Conservation (phyloP, 2,888 invertebrate species). For the Mantis religiosa region DNA sequence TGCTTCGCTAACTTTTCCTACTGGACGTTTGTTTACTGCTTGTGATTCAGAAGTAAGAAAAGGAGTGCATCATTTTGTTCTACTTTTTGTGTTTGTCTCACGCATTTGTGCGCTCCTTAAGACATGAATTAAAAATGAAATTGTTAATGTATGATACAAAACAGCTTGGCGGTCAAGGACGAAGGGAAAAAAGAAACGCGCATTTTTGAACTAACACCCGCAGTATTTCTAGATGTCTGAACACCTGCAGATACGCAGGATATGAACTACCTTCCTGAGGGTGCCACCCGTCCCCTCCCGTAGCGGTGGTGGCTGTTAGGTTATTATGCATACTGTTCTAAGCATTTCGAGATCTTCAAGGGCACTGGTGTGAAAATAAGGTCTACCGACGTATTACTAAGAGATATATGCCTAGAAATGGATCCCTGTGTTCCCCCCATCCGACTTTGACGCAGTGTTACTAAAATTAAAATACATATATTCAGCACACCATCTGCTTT, state of each 20-base stretch:
- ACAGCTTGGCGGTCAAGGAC: too few relatives aligned
- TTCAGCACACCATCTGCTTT: background rate
- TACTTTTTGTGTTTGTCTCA: too few relatives aligned
- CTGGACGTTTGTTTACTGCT: too few relatives aligned
- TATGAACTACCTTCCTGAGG: background rate
- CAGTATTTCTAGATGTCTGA: background rate
- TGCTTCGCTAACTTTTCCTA: too few relatives aligned
- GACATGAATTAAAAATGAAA: too few relatives aligned
- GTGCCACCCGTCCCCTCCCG: background rate
- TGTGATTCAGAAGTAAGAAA: too few relatives aligned
- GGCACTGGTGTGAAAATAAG: background rate
- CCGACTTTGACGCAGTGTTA: background rate
- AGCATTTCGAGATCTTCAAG: background rate
- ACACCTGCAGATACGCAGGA: background rate
- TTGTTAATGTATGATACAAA: too few relatives aligned
- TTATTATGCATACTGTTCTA: background rate
- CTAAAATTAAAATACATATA: background rate
- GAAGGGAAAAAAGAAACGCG: too few relatives aligned
- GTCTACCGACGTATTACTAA: background rate
- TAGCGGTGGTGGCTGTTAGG: background rate
- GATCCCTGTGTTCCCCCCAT: too few relatives aligned
- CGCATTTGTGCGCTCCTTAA: too few relatives aligned
- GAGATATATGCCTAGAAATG: background rate
- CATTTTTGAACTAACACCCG: background rate
- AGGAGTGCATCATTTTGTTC: too few relatives aligned